Evolutionary conservation across 2,888 invertebrate species (phyloP), one percentile per base, ranked within the genome.

Genomic region (Drosophila melanosoma): DNA sequence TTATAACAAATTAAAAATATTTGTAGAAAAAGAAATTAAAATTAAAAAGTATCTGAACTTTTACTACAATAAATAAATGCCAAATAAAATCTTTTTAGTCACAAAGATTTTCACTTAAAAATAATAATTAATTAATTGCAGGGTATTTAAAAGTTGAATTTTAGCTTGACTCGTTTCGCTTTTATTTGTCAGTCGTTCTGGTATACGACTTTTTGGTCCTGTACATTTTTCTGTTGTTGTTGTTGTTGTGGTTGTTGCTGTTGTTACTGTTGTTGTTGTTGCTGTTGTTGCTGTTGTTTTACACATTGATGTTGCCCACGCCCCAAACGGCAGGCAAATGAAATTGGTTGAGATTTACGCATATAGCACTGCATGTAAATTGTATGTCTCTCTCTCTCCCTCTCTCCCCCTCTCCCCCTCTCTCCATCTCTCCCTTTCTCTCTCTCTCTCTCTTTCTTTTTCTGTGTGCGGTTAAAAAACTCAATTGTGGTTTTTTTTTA

Each of bases 401-500:
- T 4, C 20, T 3, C 12, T 20, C 1, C 12, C 20, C 5, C 11
- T 11, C 40, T 40, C 10, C 4, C 17, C n/a, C 6, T 0, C 6
- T n/a, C 29, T 32, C 32, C 11, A n/a, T 7, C 15, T 12, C 20
- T 52, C n/a, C 12, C 33, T 32, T 12, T 4, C 20, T 1, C 3
- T 29, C 10, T 26, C 10, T 8, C 1, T 33, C 33, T 23, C 23
- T 2, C 11, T 11, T 3, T 26, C 36, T 26, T 36, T 26, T 36
- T 11, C 11, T 23, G n/a, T 49, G 53, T 58, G 45, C 33, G 57
- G 73, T 74, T 71, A 58, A 73, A 80, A 76, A 82, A 84, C 80
- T 84, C 89, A 89, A 86, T 84, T 86, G 86, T 82, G 89, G 86
- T 80, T 84, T 87, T 87, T 86, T 87, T 87, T 86, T 79, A 87